These are phyloP conservation scores for Rhynchonema sp. DNA, from an alignment of 2,888 invertebrate genomes.

Conservation along the genomic window DNA sequence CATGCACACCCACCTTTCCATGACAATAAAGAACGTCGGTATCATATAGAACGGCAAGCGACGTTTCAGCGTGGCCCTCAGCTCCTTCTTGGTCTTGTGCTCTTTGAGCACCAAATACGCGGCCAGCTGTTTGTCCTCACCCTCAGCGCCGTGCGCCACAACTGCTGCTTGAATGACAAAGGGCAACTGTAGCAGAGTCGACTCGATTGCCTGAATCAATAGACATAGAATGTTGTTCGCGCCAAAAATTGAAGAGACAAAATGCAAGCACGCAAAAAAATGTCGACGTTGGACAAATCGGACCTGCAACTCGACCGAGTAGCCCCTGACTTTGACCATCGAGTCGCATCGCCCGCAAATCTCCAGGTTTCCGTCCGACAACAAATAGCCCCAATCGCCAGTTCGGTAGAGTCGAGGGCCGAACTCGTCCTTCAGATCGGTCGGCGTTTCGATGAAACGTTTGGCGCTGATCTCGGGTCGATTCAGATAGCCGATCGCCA, in stretches of 20 bases:
- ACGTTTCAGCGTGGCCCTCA: constrained; percentile 29
- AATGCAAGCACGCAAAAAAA: no score
- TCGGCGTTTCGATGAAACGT: constrained; percentile 4
- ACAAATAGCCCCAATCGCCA: constrained; percentile 33
- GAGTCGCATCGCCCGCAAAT: constrained; percentile 33
- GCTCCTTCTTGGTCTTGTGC: constrained; percentile 24
- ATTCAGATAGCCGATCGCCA: constrained; percentile 31
- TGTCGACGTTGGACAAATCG: no score
- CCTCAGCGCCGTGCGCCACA: constrained; percentile 29
- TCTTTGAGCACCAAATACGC: constrained; percentile 27
- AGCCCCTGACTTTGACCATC: constrained; percentile 34
- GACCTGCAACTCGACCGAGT: constrained; percentile 32
- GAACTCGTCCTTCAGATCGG: background rate
- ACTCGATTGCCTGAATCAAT: constrained; percentile 29
- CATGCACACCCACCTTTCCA: background rate
- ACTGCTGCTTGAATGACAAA: constrained; percentile 29
- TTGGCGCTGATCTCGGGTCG: constrained; percentile 28
- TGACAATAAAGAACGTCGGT: constrained; percentile 17
- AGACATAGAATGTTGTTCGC: no score
- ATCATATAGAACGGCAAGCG: constrained; percentile 34
- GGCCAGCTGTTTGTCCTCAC: constrained; percentile 32
- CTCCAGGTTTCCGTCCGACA: constrained; percentile 31
- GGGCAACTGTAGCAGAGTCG: constrained; percentile 25
- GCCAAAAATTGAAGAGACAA: no score
- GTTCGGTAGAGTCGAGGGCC: constrained; percentile 23